Evolutionary conservation across 2,113 vertebrate species (phyloP).

Genomic region (Cinclus cinclus): DNA sequence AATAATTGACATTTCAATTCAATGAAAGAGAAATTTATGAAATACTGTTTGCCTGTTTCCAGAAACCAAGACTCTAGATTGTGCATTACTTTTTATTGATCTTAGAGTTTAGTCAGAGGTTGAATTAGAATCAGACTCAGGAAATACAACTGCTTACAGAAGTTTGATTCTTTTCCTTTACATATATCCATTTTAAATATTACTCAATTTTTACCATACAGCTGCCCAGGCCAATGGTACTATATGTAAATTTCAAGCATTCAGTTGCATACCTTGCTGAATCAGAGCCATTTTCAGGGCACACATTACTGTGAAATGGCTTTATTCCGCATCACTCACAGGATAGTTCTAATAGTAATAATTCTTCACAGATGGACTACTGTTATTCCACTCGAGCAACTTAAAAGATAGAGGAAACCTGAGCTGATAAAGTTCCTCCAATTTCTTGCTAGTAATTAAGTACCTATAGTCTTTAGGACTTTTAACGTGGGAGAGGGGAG

Average conservation of each 20-base stretch:
- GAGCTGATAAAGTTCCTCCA: background rate
- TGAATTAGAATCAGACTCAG: background rate
- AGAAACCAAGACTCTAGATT: background rate
- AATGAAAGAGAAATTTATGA: background rate
- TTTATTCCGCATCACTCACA: background rate
- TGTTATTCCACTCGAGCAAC: background rate
- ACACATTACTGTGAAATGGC: background rate
- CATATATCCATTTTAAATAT: background rate
- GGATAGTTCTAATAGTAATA: background rate
- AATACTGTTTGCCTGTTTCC: background rate
- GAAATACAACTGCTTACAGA: background rate
- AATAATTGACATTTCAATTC: slow-evolving; percentile 13
- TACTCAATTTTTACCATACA: background rate
- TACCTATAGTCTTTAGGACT: background rate
- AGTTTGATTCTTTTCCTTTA: background rate
- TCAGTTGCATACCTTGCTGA: background rate
- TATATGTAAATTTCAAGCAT: background rate
- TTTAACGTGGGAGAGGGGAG: background rate
- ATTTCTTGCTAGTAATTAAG: background rate
- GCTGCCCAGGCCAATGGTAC: background rate
- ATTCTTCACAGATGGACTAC: background rate
- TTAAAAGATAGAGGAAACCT: background rate
- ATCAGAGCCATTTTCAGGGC: background rate
- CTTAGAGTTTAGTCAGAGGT: background rate
- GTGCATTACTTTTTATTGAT: background rate